These are phyloP conservation scores for Oreotrochilus melanogaster DNA, from an alignment of 2,113 vertebrate genomes.

Conservation along the genomic window DNA sequence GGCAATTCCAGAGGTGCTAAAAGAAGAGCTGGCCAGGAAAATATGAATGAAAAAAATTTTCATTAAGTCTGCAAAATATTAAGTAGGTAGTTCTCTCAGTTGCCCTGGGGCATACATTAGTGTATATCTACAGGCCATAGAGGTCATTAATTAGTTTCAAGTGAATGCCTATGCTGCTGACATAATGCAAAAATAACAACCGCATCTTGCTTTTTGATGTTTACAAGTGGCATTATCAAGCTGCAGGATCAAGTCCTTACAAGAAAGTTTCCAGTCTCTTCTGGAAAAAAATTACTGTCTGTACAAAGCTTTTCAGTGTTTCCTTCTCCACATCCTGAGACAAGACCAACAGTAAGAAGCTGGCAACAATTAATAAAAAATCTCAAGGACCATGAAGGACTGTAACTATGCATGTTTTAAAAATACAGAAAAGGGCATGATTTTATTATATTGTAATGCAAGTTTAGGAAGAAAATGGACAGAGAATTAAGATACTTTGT, in stretches of 20 bases:
- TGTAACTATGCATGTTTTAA: background rate
- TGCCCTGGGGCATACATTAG: background rate
- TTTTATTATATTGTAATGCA: conserved; percentile 1
- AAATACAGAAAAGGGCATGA: background rate
- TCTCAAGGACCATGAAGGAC: background rate
- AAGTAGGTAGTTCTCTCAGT: background rate
- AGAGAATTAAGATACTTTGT: background rate
- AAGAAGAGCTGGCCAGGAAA: background rate
- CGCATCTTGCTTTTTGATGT: background rate
- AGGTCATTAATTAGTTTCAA: background rate
- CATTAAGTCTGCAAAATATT: background rate
- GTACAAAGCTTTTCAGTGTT: background rate
- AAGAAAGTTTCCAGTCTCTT: background rate
- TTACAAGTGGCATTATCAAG: background rate
- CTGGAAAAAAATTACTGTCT: conserved; percentile 1
- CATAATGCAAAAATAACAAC: background rate
- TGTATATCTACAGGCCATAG: background rate
- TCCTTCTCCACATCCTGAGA: background rate
- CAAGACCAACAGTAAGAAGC: background rate
- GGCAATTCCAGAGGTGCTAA: background rate
- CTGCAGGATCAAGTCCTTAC: background rate
- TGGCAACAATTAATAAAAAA: background rate
- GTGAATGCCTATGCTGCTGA: background rate
- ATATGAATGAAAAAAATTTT: background rate
- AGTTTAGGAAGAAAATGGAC: conserved; percentile 1